Evolutionary conservation across 2,113 vertebrate species (phyloP), one percentile per base, ranked within the genome.

Genomic region (Burhinus bistriatus): DNA sequence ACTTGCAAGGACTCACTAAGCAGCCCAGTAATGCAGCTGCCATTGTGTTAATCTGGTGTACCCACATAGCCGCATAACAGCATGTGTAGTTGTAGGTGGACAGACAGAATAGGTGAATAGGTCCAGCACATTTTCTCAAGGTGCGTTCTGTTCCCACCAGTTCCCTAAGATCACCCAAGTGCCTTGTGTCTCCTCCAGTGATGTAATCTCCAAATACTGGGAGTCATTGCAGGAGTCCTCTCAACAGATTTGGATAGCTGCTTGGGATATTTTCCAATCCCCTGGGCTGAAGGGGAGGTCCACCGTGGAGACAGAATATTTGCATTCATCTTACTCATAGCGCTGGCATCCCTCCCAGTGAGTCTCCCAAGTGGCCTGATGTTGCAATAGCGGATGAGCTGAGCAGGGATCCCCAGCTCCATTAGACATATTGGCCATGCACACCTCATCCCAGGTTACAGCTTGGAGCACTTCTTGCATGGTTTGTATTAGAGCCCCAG

Each of bases 21-120:
- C 14, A 27, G 72, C 49, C 30, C 27, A 10, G 5, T 44, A 73
- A 54, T 29, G 30, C 58, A 52, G 52, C 18, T 62, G 40, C 16
- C 18, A 3, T 62, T 17, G 19, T 62, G 32, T 45, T 54, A n/a
- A 27, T 29, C 6, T 38, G 7, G 12, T 52, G 18, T 54, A 38
- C 8, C 7, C n/a, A 8, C 18, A 14, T 0, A 62, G 25, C 23
- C 11, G 1, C 2, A 0, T 40, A 49, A 11, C 23, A 64, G 34
- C 12, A 9, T 9, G 1, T 7, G 29, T 19, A 23, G 23, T 38
- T 73, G 22, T 29, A 52, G 26, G 34, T 57, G 17, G 11, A 10
- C 54, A 87, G 20, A 8, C 13, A 12, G 27, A 26, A 10, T 8
- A 51, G 22, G 29, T 27, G 22, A 68, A 11, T 22, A 68, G 30